phyloP scores from a whole-genome alignment of 2,113 vertebrate genomes.

The Pygoscelis antarcticus region DNA sequence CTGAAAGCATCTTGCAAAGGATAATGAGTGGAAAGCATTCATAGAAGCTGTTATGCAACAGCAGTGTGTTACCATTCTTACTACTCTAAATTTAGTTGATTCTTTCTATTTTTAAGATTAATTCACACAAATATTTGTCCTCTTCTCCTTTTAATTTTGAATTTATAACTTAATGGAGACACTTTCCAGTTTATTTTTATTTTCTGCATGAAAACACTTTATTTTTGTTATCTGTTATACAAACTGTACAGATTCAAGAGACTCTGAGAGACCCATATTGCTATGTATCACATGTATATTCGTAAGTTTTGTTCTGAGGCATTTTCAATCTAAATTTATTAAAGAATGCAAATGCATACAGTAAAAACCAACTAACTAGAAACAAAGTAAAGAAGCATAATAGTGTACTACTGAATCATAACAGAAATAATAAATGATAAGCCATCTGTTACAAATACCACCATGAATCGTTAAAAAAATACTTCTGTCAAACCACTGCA shows the following conservation, averaged over 20 bases:
- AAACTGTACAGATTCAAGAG: neutral
- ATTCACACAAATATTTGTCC: neutral
- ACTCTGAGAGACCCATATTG: neutral
- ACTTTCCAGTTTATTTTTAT: neutral
- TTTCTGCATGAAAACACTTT: neutral
- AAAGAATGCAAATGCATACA: neutral
- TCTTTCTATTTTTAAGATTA: neutral
- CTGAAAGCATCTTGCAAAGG: neutral
- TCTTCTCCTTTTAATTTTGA: neutral
- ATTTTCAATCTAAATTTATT: neutral
- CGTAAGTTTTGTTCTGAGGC: neutral
- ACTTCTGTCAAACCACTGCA: neutral
- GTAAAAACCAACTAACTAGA: neutral
- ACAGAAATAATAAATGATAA: conserved; percentile 5
- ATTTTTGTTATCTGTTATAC: neutral
- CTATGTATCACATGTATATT: neutral
- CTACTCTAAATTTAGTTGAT: neutral
- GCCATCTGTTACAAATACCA: neutral
- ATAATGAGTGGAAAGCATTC: neutral
- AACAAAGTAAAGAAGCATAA: neutral
- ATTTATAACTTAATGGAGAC: neutral
- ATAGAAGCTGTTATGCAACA: neutral
- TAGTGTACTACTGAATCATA: neutral
- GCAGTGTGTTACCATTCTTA: neutral
- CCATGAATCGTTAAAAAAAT: neutral